phyloP scores from a whole-genome alignment of 1,140 invertebrate genomes.

The Tetramorium parvispinum region DNA sequence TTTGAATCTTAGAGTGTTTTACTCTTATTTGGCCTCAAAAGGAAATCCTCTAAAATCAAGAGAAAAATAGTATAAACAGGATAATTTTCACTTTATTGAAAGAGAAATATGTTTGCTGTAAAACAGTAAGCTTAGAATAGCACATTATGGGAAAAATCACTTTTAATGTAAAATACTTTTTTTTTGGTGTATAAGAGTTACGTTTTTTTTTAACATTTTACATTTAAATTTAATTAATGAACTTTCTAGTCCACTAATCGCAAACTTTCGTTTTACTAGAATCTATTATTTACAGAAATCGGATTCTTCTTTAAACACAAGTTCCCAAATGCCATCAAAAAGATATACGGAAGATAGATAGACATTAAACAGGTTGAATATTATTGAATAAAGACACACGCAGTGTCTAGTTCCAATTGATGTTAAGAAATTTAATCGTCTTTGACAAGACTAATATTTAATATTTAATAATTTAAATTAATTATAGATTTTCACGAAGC shows the following conservation, averaged over 20 bases:
- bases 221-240: neutral
- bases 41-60: too few species aligned
- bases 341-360: neutral
- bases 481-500: neutral
- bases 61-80: too few species aligned
- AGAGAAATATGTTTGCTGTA: too few species aligned
- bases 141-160: too few species aligned
- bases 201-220: neutral
- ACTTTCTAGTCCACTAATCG: neutral
- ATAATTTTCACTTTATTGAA: too few species aligned
- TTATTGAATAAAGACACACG: neutral
- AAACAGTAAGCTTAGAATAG: too few species aligned
- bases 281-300: slow-evolving; percentile 13
- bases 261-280: neutral
- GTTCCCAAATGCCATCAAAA: neutral
- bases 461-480: neutral
- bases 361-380: neutral
- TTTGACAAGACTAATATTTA: neutral
- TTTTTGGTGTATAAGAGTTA: neutral
- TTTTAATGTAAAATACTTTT: too few species aligned
- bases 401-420: neutral
- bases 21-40: too few species aligned
- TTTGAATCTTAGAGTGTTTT: too few species aligned
- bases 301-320: neutral
- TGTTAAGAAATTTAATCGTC: neutral